Evolutionary conservation across 2,888 invertebrate species (phyloP).

Genomic region (Enchytraeus crypticus): DNA sequence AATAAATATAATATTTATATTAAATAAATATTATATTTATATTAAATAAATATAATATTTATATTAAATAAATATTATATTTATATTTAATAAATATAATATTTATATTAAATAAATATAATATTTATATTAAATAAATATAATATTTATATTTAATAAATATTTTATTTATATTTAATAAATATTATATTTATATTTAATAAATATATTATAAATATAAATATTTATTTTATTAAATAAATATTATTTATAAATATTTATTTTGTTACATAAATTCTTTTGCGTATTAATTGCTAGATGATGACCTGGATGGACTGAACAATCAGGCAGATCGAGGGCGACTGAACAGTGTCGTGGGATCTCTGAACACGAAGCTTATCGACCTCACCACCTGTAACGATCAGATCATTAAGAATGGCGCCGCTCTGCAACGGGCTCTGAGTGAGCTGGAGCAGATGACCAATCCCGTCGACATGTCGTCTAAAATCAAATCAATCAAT

Average conservation of each 20-base stretch:
- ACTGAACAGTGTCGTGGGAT: slow-evolving; percentile 53
- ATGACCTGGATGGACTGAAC: slow-evolving; percentile 56
- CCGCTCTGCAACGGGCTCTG: slow-evolving; percentile 60
- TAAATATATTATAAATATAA: no score
- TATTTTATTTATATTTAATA: no score
- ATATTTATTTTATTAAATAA: no score
- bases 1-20: no score
- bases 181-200: no score
- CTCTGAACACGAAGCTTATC: slow-evolving; percentile 69
- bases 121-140: neutral
- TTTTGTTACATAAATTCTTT: no score
- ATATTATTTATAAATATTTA: no score
- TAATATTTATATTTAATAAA: neutral
- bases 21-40: no score
- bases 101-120: no score
- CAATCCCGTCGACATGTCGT: slow-evolving; percentile 30
- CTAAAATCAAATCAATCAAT: slow-evolving; percentile 68
- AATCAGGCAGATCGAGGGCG: slow-evolving; percentile 51
- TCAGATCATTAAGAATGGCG: slow-evolving; percentile 79
- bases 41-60: no score
- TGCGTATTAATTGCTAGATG: slow-evolving; percentile 59
- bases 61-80: no score
- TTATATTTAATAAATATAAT: no score
- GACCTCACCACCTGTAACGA: slow-evolving; percentile 85
- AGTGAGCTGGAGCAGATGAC: slow-evolving; percentile 49